Evolutionary conservation across 1,140 invertebrate genomes (phyloP).

Genomic region (Eurytemora carolleeae): DNA sequence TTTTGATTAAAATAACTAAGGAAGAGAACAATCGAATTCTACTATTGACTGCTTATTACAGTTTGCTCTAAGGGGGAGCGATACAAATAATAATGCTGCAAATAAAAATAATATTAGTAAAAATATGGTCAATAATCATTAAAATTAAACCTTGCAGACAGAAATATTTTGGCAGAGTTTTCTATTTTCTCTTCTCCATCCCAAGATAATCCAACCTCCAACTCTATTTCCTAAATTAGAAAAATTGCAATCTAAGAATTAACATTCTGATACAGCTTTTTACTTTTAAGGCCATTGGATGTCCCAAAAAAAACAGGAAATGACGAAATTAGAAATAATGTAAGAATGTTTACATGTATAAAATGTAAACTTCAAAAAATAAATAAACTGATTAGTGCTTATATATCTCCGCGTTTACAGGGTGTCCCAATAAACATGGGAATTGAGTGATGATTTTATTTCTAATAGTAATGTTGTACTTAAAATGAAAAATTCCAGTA

Average conservation of each 20-base stretch:
- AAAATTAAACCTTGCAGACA: background rate
- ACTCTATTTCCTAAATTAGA: background rate
- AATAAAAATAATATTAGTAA: background rate
- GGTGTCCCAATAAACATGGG: too few species aligned
- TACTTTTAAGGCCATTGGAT: background rate
- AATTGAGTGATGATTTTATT: too few species aligned
- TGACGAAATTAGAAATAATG: too few species aligned
- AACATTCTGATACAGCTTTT: background rate
- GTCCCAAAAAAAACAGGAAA: too few species aligned
- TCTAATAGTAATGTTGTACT: too few species aligned
- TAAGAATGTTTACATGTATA: too few species aligned
- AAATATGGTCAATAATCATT: background rate
- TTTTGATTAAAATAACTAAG: background rate
- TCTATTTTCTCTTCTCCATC: background rate
- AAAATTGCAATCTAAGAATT: background rate
- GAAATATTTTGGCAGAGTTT: background rate
- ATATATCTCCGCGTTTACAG: too few species aligned
- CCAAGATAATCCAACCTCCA: background rate
- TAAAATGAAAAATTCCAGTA: too few species aligned
- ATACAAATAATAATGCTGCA: background rate
- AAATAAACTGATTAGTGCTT: too few species aligned
- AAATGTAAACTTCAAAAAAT: too few species aligned
- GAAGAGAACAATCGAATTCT: background rate
- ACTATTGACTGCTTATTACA: background rate
- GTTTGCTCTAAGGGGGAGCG: background rate